Conservation (phyloP, 2,113 vertebrate genomes). For the Pogonocichla stellata region DNA sequence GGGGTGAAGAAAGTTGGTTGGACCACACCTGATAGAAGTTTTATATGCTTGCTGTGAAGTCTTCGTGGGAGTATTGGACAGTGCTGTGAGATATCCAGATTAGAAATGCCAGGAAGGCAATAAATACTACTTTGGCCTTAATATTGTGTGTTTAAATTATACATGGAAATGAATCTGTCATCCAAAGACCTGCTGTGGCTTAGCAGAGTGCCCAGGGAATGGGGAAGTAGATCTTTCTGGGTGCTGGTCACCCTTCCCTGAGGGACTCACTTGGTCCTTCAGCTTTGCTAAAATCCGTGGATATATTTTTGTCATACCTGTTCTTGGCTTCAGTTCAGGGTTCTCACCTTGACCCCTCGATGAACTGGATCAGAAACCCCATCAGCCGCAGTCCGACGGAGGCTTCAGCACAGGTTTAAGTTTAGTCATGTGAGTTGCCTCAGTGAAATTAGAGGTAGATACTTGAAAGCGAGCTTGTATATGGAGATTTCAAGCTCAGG, state of each 20-base stretch:
- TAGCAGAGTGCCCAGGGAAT: not conserved
- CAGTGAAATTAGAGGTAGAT: not conserved
- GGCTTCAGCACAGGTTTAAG: not conserved
- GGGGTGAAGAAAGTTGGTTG: not conserved
- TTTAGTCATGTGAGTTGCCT: not conserved
- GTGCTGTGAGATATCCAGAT: not conserved
- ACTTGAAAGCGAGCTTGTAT: not conserved
- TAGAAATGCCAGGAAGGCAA: not conserved
- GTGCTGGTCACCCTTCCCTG: not conserved
- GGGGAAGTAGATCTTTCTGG: not conserved
- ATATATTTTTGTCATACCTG: not conserved
- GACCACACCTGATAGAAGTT: not conserved
- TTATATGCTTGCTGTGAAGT: not conserved
- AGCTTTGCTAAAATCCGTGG: not conserved
- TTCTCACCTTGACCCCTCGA: not conserved
- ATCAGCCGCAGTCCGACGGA: fast-evolving
- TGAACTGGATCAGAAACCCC: not conserved
- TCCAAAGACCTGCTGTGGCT: not conserved
- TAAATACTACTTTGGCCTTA: not conserved
- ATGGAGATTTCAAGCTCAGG: not conserved
- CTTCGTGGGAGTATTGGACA: not conserved
- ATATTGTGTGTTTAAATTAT: not conserved
- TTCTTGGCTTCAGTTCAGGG: not conserved
- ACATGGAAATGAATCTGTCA: not conserved
- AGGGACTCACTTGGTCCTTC: not conserved